Evolutionary conservation across 2,888 invertebrate species (phyloP), one percentile per base, ranked within the genome.

Genomic region (Notocelia uddmanniana): DNA sequence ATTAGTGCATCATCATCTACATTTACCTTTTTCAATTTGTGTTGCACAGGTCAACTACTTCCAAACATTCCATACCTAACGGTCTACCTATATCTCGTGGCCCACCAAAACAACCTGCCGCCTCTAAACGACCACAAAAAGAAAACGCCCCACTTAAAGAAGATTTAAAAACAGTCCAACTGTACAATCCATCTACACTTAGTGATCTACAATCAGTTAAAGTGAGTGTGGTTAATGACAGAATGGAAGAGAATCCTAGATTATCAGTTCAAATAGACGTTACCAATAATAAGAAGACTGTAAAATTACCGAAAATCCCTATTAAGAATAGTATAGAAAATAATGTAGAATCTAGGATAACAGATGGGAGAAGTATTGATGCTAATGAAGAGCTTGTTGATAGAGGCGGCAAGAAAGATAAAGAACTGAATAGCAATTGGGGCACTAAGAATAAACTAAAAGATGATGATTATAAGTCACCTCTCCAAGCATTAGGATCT

Each of bases 381-480:
- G 74, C 69, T 3, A 75, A 41, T n/a, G 59, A 73, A 62, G 68
- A 75, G 37, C 77, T 77, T 50, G 70, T 75, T 41, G 79, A 77
- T 50, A 79, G 78, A 72, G 81, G 78, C 73, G 77, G 76, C 60
- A 78, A 74, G 73, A 74, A 69, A 48, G 67, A 57, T 50, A 75
- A 74, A 66, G 63, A 57, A 26, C 48, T 10, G 57, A 60, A 60
- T 68, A 74, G 62, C 76, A 63, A 52, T 54, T 72, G 64, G 48
- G 63, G 73, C 45, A 74, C 21, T 34, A 68, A 68, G n/a, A 76
- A 59, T 19, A 76, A 59, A 21, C 75, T 71, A 6, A 78, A 77
- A n/a, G 67, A 76, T 1, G 82, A 86, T 75, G 93, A 93, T 78
- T 93, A 93, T 74, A 85, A 83, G 81, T 93, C 93, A 9, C 93